These are phyloP conservation scores for Mus minutoides DNA, from an alignment of 2,797 vertebrate species.

Conservation along the genomic window DNA sequence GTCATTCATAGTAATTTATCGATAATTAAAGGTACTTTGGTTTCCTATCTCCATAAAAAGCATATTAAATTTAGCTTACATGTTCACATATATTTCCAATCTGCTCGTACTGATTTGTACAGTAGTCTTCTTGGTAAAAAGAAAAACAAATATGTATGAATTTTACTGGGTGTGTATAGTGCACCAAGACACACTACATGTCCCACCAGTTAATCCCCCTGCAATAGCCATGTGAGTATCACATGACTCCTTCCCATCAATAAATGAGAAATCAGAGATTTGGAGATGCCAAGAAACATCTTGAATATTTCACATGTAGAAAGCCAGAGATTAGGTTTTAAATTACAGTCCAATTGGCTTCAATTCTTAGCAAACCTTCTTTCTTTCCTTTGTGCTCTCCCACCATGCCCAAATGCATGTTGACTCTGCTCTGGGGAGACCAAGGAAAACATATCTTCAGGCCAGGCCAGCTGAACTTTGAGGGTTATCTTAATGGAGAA, in stretches of 20 bases:
- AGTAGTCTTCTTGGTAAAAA: slow-evolving; percentile 33
- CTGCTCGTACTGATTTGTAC: not conserved
- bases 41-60: slow-evolving; percentile 39
- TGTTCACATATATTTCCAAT: not conserved
- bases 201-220: slow-evolving; percentile 37
- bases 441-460: not conserved
- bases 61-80: slow-evolving; percentile 43
- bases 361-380: slow-evolving; percentile 14
- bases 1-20: slow-evolving; percentile 32
- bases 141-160: not conserved
- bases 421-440: not conserved
- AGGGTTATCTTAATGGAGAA: slow-evolving; percentile 36
- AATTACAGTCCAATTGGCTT: slow-evolving; percentile 22
- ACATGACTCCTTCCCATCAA: not conserved
- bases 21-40: slow-evolving; percentile 68
- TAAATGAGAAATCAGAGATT: slow-evolving; percentile 51
- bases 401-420: not conserved
- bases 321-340: not conserved
- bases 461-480: not conserved
- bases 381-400: slow-evolving; percentile 3
- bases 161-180: not conserved
- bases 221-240: not conserved
- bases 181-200: not conserved
- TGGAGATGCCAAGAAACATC: slow-evolving; percentile 40
- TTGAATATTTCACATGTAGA: not conserved